phyloP scores from a whole-genome alignment of 2,888 invertebrate species.

The Tethea ocularis region DNA sequence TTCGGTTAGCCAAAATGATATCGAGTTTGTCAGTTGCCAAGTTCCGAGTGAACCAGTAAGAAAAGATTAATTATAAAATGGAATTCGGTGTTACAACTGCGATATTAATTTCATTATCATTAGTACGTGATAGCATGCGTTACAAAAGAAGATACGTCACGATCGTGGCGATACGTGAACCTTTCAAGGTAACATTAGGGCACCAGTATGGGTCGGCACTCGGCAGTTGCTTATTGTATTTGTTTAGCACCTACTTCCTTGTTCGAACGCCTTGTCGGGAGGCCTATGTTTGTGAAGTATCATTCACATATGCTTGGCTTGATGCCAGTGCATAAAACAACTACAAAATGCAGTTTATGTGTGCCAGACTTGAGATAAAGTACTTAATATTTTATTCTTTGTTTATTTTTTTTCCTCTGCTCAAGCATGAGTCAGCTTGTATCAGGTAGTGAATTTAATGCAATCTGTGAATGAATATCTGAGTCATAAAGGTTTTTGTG shows the following conservation, averaged over 20 bases:
- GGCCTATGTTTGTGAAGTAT: conserved; percentile 39
- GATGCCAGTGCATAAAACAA: conserved; percentile 57
- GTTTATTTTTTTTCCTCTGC: conserved; percentile 42
- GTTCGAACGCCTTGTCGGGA: conserved; percentile 37
- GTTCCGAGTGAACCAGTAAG: conserved; percentile 21
- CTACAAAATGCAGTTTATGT: conserved; percentile 31
- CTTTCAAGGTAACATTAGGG: conserved; percentile 61
- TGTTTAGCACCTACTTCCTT: conserved; percentile 41
- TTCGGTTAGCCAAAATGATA: not conserved
- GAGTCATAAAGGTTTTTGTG: not conserved
- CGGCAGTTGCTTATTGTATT: conserved; percentile 29
- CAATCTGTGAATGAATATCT: conserved; percentile 3
- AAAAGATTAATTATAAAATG: conserved; percentile 30
- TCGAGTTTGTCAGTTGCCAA: conserved; percentile 14
- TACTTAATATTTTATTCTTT: conserved; percentile 36
- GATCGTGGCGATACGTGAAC: conserved; percentile 40
- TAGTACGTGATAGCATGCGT: conserved; percentile 42
- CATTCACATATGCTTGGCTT: conserved; percentile 49
- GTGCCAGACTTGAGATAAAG: conserved; percentile 40
- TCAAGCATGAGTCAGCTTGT: conserved; percentile 30
- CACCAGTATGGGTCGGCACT: conserved; percentile 41
- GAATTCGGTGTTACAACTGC: conserved; percentile 18
- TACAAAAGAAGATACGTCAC: conserved; percentile 37
- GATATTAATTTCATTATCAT: conserved; percentile 43
- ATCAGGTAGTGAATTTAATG: not conserved